Conservation (phyloP, 2,888 invertebrate species). For the Chloroclystis v-ata region DNA sequence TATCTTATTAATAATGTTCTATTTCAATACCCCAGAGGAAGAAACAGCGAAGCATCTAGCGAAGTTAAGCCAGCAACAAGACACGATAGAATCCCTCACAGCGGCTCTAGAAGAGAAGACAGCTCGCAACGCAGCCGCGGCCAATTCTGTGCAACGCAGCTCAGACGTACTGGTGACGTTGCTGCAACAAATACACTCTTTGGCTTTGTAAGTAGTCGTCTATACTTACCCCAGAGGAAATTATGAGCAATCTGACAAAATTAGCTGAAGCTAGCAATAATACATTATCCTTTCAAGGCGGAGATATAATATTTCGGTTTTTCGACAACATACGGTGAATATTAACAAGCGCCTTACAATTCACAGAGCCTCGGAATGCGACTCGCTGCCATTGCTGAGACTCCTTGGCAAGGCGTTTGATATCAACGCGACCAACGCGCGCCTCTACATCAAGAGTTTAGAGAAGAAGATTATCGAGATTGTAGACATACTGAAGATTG, state of each 20-base stretch:
- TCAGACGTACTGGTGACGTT: constrained; percentile 44
- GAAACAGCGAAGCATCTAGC: constrained; percentile 78
- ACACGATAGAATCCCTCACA: constrained; percentile 76
- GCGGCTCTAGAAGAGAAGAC: constrained; percentile 70
- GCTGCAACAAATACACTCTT: constrained; percentile 47
- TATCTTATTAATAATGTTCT: not conserved
- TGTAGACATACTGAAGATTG: constrained; percentile 72
- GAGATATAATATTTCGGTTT: too few relatives aligned
- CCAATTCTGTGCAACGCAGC: constrained; percentile 45
- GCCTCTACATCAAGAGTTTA: constrained; percentile 88
- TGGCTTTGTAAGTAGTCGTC: constrained; percentile 61
- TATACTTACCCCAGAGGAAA: too few relatives aligned
- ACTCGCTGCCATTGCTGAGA: constrained; percentile 83
- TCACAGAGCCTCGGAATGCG: constrained; percentile 82
- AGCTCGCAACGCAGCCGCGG: constrained; percentile 50
- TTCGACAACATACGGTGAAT: too few relatives aligned
- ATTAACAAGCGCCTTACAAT: too few relatives aligned
- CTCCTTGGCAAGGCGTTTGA: constrained; percentile 84
- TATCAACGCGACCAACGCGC: constrained; percentile 86
- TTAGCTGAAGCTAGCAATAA: too few relatives aligned
- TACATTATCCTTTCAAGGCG: too few relatives aligned
- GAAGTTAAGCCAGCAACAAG: constrained; percentile 78
- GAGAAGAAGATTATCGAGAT: constrained; percentile 85
- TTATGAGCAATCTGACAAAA: too few relatives aligned
- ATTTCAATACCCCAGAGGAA: constrained; percentile 61